Evolutionary conservation across 2,113 vertebrate species (phyloP), one percentile per base, ranked within the genome.

Genomic region (Pseudopodoces humilis): DNA sequence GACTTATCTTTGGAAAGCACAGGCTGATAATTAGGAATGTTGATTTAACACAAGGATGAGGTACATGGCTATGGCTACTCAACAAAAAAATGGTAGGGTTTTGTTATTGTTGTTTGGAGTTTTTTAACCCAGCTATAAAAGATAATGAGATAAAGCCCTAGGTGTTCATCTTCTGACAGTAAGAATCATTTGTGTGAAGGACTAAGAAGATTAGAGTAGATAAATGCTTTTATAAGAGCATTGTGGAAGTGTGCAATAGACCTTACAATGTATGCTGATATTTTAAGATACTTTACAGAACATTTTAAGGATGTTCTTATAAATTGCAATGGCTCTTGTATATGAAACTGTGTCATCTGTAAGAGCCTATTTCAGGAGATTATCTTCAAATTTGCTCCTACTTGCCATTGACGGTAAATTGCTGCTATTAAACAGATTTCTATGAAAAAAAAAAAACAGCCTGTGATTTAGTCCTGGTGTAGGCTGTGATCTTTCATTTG

Each of bases 191-290:
- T 88, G 21, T 44, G 19, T 67, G 64, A 92, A 33, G 39, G 35
- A 88, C 59, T 35, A 91, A 74, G 56, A 92, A 64, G 35, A 83
- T 83, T 90, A 90, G 64, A 62, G 30, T 33, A 89, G 84, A 92
- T 82, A 94, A 94, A 91, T 59, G 59, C n/a, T 90, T 91, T 74
- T 71, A 77, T 87, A 95, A 87, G 67, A 92, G 55, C 27, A 65
- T 56, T 80, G 81, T 79, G 68, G 88, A 94, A 96, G 16, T 21
- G 43, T 87, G 75, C 71, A 74, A 84, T 88, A 95, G 90, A 91
- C 78, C 70, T 94, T 94, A 94, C 77, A 91, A 69, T 8, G 30
- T 55, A 55, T 31, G 35, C 59, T 83, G 87, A 86, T 94, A 88
- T 80, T 91, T 68, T 62, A 76, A 90, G 67, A 59, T 67, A 85